Percentiles rank a stretch among this genome's conserved stretches.
Evolutionary conservation across 64 coral and sea anemone species (phyloP).

Genomic region (Dendrophyllia cribrosa): DNA sequence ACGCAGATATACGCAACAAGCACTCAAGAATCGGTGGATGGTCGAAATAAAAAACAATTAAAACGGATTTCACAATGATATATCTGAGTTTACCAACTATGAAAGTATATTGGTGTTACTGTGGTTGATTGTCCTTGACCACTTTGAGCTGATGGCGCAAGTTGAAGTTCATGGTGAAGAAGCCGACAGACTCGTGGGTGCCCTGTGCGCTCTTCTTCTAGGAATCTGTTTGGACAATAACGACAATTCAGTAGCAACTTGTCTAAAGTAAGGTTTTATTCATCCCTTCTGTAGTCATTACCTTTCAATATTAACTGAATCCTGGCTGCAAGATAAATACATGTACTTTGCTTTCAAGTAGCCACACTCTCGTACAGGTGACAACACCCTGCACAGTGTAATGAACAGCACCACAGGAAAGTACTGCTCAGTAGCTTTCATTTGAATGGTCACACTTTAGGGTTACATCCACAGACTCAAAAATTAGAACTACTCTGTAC

Average conservation of each 20-base stretch:
- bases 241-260: conserved; percentile 85
- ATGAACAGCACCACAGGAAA: no score
- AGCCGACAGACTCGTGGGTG: conserved; percentile 84
- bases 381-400: no score
- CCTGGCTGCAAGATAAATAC: neutral
- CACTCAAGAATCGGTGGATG: no score
- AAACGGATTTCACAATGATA: no score
- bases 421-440: no score
- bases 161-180: conserved; percentile 95
- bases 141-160: conserved; percentile 84
- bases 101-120: neutral
- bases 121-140: conserved; percentile 37
- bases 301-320: neutral
- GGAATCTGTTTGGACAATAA: conserved; percentile 94
- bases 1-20: no score
- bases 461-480: no score
- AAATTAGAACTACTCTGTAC: no score
- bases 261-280: conserved; percentile 68
- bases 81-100: neutral
- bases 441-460: no score
- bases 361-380: no score
- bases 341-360: no score
- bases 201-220: conserved; percentile 88
- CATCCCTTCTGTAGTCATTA: neutral
- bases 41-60: no score